Conservation (phyloP, 2,113 vertebrate genomes). For the Baryphthengus martii region DNA sequence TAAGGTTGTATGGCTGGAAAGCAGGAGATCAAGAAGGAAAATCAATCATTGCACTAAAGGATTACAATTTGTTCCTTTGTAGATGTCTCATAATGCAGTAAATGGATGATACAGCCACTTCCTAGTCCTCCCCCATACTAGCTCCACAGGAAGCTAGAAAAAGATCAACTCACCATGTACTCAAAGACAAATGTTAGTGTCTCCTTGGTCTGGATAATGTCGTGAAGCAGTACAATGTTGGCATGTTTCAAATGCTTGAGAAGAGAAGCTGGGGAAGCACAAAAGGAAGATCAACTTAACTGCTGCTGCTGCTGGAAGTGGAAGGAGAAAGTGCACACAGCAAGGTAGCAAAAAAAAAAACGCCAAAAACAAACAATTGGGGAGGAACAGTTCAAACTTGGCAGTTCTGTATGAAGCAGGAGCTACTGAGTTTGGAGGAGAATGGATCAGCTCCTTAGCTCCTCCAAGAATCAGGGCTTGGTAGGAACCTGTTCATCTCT, state of each 20-base stretch:
- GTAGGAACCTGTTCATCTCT: not conserved
- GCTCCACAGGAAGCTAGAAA: slow-evolving; percentile 16
- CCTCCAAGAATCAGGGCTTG: not conserved
- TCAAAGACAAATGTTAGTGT: slow-evolving; percentile 91
- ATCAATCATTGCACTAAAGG: slow-evolving; percentile 17
- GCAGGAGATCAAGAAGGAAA: not conserved
- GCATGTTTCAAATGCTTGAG: slow-evolving; percentile 89
- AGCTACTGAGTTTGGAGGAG: not conserved
- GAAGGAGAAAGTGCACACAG: not conserved
- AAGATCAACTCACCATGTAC: slow-evolving; percentile 82
- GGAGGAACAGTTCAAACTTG: not conserved
- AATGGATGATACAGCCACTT: slow-evolving; percentile 22
- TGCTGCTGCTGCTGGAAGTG: not conserved
- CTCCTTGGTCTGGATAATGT: slow-evolving; percentile 88
- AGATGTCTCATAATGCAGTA: slow-evolving; percentile 46
- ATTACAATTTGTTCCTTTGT: not conserved
- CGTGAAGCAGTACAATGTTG: slow-evolving; percentile 88
- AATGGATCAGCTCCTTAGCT: not conserved
- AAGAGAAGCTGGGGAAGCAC: slow-evolving; percentile 78
- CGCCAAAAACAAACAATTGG: too few species aligned
- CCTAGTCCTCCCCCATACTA: not conserved
- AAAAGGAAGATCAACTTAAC: not conserved
- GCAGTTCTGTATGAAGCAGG: not conserved
- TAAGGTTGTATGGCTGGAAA: not conserved
- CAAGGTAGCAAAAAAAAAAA: not conserved